Base-by-base conservation (phyloP, 1,140 invertebrate species). In the Ericerus pela region DNA sequence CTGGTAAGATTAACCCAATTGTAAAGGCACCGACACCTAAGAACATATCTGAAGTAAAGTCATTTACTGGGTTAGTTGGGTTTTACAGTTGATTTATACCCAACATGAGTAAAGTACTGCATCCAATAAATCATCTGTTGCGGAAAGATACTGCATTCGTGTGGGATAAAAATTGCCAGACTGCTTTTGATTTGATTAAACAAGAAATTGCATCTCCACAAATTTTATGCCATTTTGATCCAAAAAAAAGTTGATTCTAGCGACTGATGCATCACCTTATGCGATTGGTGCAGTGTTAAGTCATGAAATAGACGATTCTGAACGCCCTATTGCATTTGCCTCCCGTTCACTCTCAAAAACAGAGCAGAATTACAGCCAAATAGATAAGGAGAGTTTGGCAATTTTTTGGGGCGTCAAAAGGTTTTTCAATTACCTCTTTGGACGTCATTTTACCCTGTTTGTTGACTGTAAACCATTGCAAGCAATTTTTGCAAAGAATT, bases 331-430 rank as follows among this genome's bases (percentile, higher is more conserved):
- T 36, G 63, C 62, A 2, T 72, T 61, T 61, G 64, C 64, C 10
- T 71, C 60, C 62, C 56, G 56, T 36, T 67, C 66, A 1, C 53
- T 77, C 18, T 63, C 60, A 24, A 20, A 36, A 16, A 47, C 33
- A 5, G 58, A 59, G 43, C 20, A 41, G 57, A 69, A 69, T 37
- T 74, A 73, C 57, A 43, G 64, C 18, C 65, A 72, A 55, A 67
- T 71, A 20, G 72, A 77, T 53, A 68, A 69, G 51, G 72, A 76
- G 62, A 70, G 53, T 54, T 65, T 72, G 28, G 65, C 66, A 6
- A 66, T 74, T 16, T 53, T 72, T 16, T 70, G 62, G 59, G 67
- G 58, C 61, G 16, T 56, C 67, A 43, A 62, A 66, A 68, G 59
- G 71, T 61, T 74, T 67, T 64, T 65, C 68, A 47, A 59, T 70